Conservation (phyloP, 2,797 vertebrate species). For the Hydrophis major region DNA sequence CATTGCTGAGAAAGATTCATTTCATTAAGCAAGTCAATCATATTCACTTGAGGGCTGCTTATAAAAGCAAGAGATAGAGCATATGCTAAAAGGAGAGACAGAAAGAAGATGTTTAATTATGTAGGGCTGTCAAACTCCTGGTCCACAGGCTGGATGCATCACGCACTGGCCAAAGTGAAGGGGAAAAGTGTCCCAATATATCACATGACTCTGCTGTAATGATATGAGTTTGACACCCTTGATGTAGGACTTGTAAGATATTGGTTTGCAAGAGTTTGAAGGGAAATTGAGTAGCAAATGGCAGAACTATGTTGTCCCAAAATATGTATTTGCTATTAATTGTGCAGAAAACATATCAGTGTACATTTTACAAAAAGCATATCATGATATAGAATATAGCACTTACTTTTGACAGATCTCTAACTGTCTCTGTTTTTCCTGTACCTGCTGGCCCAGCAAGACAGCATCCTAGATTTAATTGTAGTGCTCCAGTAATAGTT, state of each 20-base stretch:
- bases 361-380: not conserved
- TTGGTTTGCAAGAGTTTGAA: not conserved
- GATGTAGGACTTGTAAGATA: not conserved
- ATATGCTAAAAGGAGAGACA: not conserved
- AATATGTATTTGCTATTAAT: not conserved
- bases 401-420: conserved; percentile 70
- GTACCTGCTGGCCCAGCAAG: conserved; percentile 64
- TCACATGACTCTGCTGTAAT: too few species aligned
- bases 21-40: not conserved
- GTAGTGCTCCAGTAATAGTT: conserved; percentile 61
- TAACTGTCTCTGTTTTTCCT: conserved; percentile 70
- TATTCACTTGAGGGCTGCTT: not conserved
- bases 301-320: not conserved
- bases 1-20: not conserved
- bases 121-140: too few species aligned
- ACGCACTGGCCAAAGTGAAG: too few species aligned
- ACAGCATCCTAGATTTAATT: conserved; percentile 66
- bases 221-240: too few species aligned
- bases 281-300: not conserved
- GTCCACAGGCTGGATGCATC: too few species aligned
- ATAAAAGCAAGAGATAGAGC: not conserved
- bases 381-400: not conserved
- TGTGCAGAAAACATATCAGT: not conserved
- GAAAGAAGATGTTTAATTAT: not conserved
- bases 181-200: too few species aligned